Evolutionary conservation across 2,797 vertebrate genomes (phyloP), one percentile per base, ranked within the genome.

Genomic region (Lepidocolaptes lacrymiger): DNA sequence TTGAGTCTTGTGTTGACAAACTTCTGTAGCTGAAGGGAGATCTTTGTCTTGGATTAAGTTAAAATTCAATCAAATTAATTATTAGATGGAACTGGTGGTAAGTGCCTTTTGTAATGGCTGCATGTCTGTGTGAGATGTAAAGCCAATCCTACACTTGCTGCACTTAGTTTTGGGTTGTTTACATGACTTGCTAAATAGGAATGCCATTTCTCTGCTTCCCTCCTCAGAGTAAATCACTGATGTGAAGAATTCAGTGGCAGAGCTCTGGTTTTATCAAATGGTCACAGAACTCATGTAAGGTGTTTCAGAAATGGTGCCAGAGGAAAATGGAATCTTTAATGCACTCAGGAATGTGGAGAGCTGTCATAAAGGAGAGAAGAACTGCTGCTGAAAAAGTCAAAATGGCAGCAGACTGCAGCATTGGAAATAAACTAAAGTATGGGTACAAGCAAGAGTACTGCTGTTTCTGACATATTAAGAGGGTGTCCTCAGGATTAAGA

Each of bases 41-140:
- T 72, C 7, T 86, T 92, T 82, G n/a, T 73, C 78, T 89, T 80
- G 75, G 32, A 82, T 77, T 87, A 91, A 74, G 6, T 3, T 15
- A 54, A 44, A 92, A 85, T 92, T 89, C 20, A 55, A 83, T 85
- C 66, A 87, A 94, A 91, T 93, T 87, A 89, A 82, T 85, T 76
- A 82, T 69, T 66, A 76, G 39, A 30, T 55, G 18, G 36, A 79
- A 82, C 39, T 66, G 27, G 34, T 66, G n/a, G 5, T 39, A 77
- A 86, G 19, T 44, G 19, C 12, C 15, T 76, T 87, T 63, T 72
- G 28, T 55, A 72, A 43, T 11, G 17, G 4, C 15, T 73, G 10
- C 12, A 9, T 11, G 30, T 68, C 26, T 79, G 14, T 54, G 9
- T 14, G 20, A 72, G 19, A 7, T 61, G 5, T 62, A 93, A 87